Evolutionary conservation across 30 jellyfish, hydroid and myxozoan genomes (phyloP).

Genomic region (Nemopilema nomurai): DNA sequence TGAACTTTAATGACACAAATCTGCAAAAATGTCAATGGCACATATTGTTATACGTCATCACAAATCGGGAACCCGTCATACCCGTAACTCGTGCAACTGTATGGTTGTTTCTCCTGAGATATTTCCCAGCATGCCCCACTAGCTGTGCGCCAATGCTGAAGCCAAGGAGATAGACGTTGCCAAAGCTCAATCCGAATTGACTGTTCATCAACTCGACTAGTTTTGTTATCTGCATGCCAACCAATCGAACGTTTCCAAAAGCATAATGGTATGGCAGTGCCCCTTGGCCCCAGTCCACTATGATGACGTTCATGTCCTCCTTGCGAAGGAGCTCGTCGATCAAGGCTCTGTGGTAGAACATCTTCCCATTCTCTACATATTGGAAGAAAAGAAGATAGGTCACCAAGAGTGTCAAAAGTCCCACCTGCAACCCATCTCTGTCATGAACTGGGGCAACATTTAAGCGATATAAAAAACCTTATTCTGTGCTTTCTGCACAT

Average conservation of each 20-base stretch:
- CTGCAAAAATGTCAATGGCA: too few relatives aligned
- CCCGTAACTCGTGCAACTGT: constrained; percentile 78
- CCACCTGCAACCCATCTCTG: too few relatives aligned
- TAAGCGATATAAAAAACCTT: too few relatives aligned
- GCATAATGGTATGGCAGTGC: constrained; percentile 91
- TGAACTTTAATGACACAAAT: too few relatives aligned
- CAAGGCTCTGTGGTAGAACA: constrained; percentile 40
- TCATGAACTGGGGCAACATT: too few relatives aligned
- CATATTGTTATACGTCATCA: too few relatives aligned
- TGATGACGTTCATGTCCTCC: constrained; percentile 81
- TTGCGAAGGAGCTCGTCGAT: constrained; percentile 62
- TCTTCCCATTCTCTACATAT: constrained; percentile 7
- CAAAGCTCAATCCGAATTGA: constrained; percentile 66
- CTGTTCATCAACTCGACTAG: constrained; percentile 66
- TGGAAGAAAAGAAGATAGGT: not conserved
- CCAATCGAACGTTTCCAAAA: constrained; percentile 74
- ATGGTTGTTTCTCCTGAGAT: constrained; percentile 60
- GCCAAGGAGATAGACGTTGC: constrained; percentile 67
- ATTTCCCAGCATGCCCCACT: constrained; percentile 88
- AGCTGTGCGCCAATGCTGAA: constrained; percentile 90
- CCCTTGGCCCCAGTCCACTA: constrained; percentile 83
- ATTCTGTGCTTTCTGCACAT: too few relatives aligned
- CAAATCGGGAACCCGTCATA: not conserved
- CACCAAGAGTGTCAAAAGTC: not conserved
- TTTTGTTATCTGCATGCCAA: constrained; percentile 73